phyloP scores from a whole-genome alignment of 2,797 vertebrate genomes.

The Columba guinea region DNA sequence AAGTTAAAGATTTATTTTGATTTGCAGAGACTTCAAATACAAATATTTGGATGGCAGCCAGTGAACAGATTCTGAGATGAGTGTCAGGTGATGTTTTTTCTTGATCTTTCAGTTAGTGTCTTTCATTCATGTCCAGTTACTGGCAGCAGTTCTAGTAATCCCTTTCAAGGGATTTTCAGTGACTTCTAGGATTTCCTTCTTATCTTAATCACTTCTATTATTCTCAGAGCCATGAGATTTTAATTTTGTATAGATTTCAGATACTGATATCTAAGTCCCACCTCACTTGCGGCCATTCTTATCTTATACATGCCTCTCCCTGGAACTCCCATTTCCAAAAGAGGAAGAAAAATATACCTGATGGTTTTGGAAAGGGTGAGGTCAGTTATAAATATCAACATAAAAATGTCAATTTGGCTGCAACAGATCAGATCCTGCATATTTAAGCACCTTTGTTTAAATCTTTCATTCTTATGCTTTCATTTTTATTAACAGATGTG shows the following conservation, averaged over 20 bases:
- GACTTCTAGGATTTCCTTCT: background rate
- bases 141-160: background rate
- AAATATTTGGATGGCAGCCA: background rate
- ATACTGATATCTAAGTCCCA: background rate
- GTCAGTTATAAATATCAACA: background rate
- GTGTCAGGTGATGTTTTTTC: background rate
- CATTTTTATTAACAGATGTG: background rate
- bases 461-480: background rate
- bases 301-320: background rate
- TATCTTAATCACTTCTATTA: background rate
- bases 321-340: background rate
- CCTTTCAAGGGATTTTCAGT: background rate
- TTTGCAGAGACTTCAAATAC: slow-evolving; percentile 6
- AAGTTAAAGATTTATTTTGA: slow-evolving; percentile 31
- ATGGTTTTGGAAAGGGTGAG: background rate
- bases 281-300: background rate
- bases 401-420: background rate
- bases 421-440: background rate
- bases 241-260: background rate
- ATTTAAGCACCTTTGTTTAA: background rate
- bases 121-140: background rate
- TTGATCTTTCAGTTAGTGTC: background rate
- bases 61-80: background rate
- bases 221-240: background rate
- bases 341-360: background rate